phyloP scores from a whole-genome alignment of 1,140 invertebrate genomes.

The Bombus fervidus region DNA sequence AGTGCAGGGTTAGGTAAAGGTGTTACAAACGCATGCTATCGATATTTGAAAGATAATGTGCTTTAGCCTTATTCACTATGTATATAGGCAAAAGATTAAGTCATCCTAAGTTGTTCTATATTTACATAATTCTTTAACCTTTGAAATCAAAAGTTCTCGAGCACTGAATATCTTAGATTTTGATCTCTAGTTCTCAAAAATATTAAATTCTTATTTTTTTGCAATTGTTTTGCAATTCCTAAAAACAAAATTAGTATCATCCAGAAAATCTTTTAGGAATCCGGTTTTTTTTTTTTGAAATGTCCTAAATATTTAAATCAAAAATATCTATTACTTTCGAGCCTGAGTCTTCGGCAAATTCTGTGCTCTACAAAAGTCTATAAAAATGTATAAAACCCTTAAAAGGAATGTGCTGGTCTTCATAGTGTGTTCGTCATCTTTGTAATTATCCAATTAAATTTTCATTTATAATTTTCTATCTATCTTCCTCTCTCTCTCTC shows the following conservation, averaged over 20 bases:
- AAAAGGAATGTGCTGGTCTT: too few species aligned
- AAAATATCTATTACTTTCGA: not conserved
- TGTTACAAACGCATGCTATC: not conserved
- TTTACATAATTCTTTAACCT: not conserved
- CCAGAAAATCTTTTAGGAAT: not conserved
- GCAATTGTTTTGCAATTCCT: not conserved
- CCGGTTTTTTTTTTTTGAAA: not conserved
- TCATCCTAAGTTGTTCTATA: not conserved
- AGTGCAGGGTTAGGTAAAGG: not conserved
- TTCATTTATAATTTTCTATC: too few species aligned
- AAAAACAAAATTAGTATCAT: too few species aligned
- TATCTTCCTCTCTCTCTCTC: too few species aligned
- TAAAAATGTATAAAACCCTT: too few species aligned
- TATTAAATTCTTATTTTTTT: not conserved
- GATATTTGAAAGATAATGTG: constrained; percentile 7
- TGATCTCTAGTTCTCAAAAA: too few species aligned
- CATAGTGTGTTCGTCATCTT: too few species aligned
- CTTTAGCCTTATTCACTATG: not conserved
- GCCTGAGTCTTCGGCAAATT: not conserved
- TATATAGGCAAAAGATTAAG: not conserved
- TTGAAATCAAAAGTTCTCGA: not conserved
- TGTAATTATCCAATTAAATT: too few species aligned
- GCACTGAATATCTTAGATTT: not conserved
- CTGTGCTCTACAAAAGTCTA: not conserved
- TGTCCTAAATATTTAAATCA: not conserved